Base-by-base conservation (phyloP, 2,113 vertebrate genomes). In the Carettochelys insculpta region DNA sequence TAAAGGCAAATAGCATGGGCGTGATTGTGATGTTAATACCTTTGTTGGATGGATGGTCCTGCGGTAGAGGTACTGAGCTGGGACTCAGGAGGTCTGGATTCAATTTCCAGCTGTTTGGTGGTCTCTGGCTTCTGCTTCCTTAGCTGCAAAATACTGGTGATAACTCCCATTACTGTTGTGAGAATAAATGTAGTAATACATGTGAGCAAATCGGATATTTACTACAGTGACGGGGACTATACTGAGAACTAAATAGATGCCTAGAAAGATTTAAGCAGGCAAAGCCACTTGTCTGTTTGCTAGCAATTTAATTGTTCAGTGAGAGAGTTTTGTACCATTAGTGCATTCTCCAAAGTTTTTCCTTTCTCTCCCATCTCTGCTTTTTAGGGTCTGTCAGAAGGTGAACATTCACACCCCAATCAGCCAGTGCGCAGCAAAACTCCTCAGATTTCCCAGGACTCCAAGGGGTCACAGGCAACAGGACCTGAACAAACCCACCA, bases 401-500 rank as follows among this genome's bases (percentile, higher is more conserved):
- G 98, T 0, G 99, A 99, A 14, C 97, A 98, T 87, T 93, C 97
- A 4, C 98, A 98, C 91, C 86, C 97, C 43, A 97, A 92, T 92
- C 97, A 97, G 91, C 96, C 97, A 0, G 96, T 92, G 3, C 98
- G 98, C 93, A 97, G 97, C 95, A 99, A 99, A 97, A 98, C 98
- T 38, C 96, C 98, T 82, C 98, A 98, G 94, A 97, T 98, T 68
- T 97, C 98, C 1, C 98, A 98, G 94, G 99, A 99, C 85, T 96
- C 98, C 20, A 99, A 99, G 96, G 98, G 97, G 81, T 92, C 97
- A 0, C 76, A 97, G 22, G 95, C 97, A 1, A 90, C 96, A 2
- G 97, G 94, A 17, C 84, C 93, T 0, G 99, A 99, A 27, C 98
- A 95, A 95, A 96, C 98, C 22, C 98, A 98, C 93, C 97, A 98